Base-by-base conservation (phyloP, 2,888 invertebrate genomes). In the Cheilosia pagana region DNA sequence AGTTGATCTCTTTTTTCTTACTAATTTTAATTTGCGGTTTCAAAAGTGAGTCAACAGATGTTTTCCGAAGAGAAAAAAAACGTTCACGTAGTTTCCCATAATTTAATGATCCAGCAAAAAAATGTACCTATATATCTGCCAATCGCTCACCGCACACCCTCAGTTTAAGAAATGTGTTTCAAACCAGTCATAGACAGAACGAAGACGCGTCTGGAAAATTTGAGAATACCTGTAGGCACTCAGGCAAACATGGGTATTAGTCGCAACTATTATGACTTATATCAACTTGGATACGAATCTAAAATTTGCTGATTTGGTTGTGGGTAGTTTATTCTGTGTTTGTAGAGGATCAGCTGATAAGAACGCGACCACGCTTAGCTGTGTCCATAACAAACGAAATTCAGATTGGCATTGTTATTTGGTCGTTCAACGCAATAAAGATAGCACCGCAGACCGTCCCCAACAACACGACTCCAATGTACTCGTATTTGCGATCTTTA, bases 11-110 rank as follows among this genome's bases (percentile, higher is more conserved):
- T 7, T 31, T 62, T 31, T n/a, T 48, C 25, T n/a, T 43, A 31
- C 23, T 75, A 59, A 74, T 63, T 55, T 35, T 12, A 57, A 50
- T 76, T 25, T 76, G 76, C 45, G 76, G 76, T 76, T 52, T 10
- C 50, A 39, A 75, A 63, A 43, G 14, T 76, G 76, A 68, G 21
- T 60, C 52, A 28, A 31, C 76, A 48, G 67, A 43, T 67, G 43
- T 75, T 65, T 41, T 59, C 48, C 12, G 12, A 12, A 35, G 35
- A 35, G 12, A 12, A 39, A 25, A 59, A 53, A 59, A 48, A 48
- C 31, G 21, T 52, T 68, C 43, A 35, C 21, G 76, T 59, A 76
- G 21, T 57, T 67, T 76, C 67, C 67, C 76, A 76, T 57, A 67
- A 21, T 67, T 70, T 19, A 14, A 23, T 59, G 23, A 21, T 2